phyloP scores from a whole-genome alignment of 2,888 invertebrate genomes.

The Chironomus tentans region DNA sequence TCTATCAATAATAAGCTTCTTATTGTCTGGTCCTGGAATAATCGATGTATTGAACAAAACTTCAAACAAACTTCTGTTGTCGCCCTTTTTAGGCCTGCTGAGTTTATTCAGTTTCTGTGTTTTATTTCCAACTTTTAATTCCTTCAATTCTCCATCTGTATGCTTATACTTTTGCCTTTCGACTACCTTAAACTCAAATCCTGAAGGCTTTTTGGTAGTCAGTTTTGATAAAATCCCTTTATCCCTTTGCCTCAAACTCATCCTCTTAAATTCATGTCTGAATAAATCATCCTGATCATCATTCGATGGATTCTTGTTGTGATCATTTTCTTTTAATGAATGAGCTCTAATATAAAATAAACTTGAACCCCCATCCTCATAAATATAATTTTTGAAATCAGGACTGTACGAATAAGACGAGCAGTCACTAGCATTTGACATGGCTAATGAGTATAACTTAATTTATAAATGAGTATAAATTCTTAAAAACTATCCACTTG shows the following conservation, averaged over 20 bases:
- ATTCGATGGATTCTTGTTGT: neutral
- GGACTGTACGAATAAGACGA: slow-evolving; percentile 2
- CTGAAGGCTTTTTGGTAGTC: neutral
- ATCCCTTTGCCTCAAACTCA: slow-evolving; percentile 6
- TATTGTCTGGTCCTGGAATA: neutral
- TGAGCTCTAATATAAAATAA: neutral
- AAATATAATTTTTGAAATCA: slow-evolving; percentile 5
- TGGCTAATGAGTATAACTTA: neutral
- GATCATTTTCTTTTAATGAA: neutral
- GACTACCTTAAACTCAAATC: neutral
- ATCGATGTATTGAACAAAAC: slow-evolving; percentile 9
- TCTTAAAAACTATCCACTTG: too few species aligned
- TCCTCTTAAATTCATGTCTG: slow-evolving; percentile 10
- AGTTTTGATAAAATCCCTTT: slow-evolving; percentile 15
- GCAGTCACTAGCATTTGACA: slow-evolving; percentile 9
- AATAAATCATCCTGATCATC: neutral
- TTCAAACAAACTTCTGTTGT: slow-evolving; percentile 7
- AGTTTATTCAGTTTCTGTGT: neutral
- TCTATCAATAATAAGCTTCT: neutral
- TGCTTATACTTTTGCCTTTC: neutral
- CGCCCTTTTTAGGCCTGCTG: neutral
- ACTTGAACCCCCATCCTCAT: neutral
- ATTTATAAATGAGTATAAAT: neutral
- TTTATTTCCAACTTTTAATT: neutral
- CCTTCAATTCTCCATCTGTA: slow-evolving; percentile 5